Base-by-base conservation (phyloP, 2,888 invertebrate genomes). In the Cephalotes varians region DNA sequence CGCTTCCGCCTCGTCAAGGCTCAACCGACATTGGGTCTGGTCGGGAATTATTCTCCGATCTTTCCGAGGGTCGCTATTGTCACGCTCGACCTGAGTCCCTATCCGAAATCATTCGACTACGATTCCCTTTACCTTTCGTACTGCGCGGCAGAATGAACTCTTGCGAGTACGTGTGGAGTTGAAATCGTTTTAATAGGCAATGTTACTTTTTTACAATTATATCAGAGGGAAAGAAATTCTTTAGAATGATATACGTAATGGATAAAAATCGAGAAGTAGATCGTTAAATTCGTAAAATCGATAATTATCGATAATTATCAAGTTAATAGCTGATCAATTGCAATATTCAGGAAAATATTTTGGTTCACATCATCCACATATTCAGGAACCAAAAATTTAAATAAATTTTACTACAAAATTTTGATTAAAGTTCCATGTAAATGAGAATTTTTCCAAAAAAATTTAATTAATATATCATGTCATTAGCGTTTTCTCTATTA, bases 1-100 rank as follows among this genome's bases (percentile, higher is more conserved):
- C 73, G 86, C 91, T 91, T 92, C 90, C 89, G 90, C 91, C 84
- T 90, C 90, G 91, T 89, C 91, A 89, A 90, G 89, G 86, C 87
- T 89, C 90, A 91, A 91, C 91, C 90, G 91, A 91, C 90, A 88
- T 90, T 86, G 87, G 87, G 87, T 86, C 88, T 87, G 86, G 85
- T 91, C 85, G 90, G 86, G 91, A 92, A 89, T 91, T 91, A 89
- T 89, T 86, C 86, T 85, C 83, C 86, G 84, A 88, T 84, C 85
- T 87, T 79, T 80, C 71, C 76, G 79, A 82, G 87, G 72, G 79
- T 81, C 72, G 31, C 31, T 71, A 34, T 79, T 76, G 84, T 88
- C 83, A 82, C 83, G 87, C 80, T 83, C 65, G 86, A 84, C 83
- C 86, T 83, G 81, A 72, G 60, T 71, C 71, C 79, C 60, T 64